Base-by-base conservation (phyloP, 1,140 invertebrate genomes). In the Drosophila nasuta region DNA sequence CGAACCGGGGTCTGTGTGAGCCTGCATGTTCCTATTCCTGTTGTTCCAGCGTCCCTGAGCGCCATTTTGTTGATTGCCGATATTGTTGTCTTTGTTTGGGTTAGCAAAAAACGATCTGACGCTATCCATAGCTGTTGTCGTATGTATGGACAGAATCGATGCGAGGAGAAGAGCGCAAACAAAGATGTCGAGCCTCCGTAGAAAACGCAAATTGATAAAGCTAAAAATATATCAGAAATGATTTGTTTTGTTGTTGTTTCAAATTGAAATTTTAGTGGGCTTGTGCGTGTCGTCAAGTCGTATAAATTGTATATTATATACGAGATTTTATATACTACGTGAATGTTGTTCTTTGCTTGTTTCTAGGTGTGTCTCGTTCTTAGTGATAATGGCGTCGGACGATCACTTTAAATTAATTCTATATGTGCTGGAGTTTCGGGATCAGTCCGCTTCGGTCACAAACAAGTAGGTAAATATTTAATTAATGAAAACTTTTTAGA, bases 41-140 rank as follows among this genome's bases (percentile, higher is more conserved):
- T 56, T 70, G 6, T 72, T 43, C 85, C 85, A 89, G 41, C 78
- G 85, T 8, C 60, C 75, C 15, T 58, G 20, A 3, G 56, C 41
- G 35, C 56, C 79, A 56, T 89, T 82, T 63, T 75, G 81, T 41
- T 71, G 87, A 70, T 75, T 81, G 51, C 56, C 38, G 28, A 90
- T 45, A 75, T 69, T 90, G 35, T 62, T 72, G 20, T 81, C 88
- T 73, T 89, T 91, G 74, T 68, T 82, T 30, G 83, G 65, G 30
- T 69, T 75, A 49, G 60, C 85, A 54, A 91, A 91, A 68, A 91
- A 91, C 46, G 89, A 89, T 63, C 78, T 91, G 13, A 91, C 89
- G 76, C 77, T 91, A 64, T 91, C 89, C 89, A 91, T 91, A 59
- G 13, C 65, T 71, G 78, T 33, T 52, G 25, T 35, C 49, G 58